Percentiles rank a stretch among this genome's conserved stretches.
Conservation (phyloP, 2,113 vertebrate species). For the Kryptolebias marmoratus region DNA sequence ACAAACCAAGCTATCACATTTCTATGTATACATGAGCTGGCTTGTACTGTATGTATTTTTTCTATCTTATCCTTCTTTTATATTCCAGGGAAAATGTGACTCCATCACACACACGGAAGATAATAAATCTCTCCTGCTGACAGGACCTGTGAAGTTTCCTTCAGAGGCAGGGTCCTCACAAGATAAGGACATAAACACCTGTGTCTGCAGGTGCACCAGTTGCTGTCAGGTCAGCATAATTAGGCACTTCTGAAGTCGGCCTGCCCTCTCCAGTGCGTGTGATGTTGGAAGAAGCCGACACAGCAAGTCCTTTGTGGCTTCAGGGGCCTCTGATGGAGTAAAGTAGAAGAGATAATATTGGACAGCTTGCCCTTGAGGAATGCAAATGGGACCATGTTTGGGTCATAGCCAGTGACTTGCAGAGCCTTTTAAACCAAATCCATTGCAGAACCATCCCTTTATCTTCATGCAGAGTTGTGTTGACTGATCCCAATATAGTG, state of each 20-base stretch:
- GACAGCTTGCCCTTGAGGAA: slow-evolving; percentile 73
- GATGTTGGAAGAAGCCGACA: slow-evolving; percentile 60
- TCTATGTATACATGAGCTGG: neutral
- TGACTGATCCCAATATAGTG: slow-evolving; percentile 11
- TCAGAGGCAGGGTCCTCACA: neutral
- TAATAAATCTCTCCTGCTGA: slow-evolving; percentile 12
- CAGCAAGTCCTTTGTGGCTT: slow-evolving; percentile 74
- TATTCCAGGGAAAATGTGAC: slow-evolving; percentile 8
- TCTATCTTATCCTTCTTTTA: neutral
- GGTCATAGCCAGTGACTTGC: slow-evolving; percentile 50
- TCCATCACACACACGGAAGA: neutral
- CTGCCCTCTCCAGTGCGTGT: slow-evolving; percentile 27
- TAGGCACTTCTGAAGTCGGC: slow-evolving; percentile 51
- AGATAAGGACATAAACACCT: slow-evolving; percentile 64
- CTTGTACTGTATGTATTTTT: neutral
- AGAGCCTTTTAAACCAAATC: slow-evolving; percentile 44
- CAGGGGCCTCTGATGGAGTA: slow-evolving; percentile 55
- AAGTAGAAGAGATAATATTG: slow-evolving; percentile 71
- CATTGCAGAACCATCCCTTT: slow-evolving; percentile 32
- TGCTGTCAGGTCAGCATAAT: slow-evolving; percentile 58
- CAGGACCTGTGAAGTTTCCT: slow-evolving; percentile 19
- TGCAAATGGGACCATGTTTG: slow-evolving; percentile 59
- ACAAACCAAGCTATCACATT: neutral
- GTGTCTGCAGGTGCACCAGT: slow-evolving; percentile 70
- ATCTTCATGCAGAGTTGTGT: slow-evolving; percentile 18